Percentiles rank a stretch among this genome's conserved stretches.
These are phyloP conservation scores for Drosophila gunungcola DNA, from an alignment of 1,140 invertebrate genomes.

Conservation along the genomic window DNA sequence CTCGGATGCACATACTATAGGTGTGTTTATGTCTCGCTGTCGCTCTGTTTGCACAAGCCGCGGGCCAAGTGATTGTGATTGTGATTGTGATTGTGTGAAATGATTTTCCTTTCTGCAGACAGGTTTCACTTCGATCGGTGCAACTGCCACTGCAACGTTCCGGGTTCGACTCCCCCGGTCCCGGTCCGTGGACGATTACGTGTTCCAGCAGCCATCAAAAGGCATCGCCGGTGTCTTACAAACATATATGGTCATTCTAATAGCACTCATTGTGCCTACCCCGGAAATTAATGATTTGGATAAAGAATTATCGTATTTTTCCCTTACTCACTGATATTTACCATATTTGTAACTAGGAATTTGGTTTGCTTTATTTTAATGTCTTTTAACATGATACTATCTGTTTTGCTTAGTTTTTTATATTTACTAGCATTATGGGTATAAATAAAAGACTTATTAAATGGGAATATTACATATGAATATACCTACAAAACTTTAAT, in stretches of 20 bases:
- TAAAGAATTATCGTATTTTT: not conserved
- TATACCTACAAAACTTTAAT: too few species aligned
- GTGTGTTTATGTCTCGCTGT: constrained; percentile 58
- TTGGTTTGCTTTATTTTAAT: too few species aligned
- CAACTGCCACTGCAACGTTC: constrained; percentile 61
- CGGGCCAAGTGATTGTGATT: constrained; percentile 41
- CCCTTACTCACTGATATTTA: too few species aligned
- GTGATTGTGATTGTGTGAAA: constrained; percentile 60
- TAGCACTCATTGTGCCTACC: not conserved
- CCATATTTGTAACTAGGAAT: too few species aligned
- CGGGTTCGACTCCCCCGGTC: constrained; percentile 70
- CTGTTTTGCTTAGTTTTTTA: too few species aligned
- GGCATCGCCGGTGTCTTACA: constrained; percentile 57
- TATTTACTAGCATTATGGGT: too few species aligned
- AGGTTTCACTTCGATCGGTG: constrained; percentile 70
- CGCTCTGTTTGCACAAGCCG: constrained; percentile 73
- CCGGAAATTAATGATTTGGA: constrained; percentile 6
- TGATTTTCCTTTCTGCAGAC: constrained; percentile 79
- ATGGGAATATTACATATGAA: too few species aligned
- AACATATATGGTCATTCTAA: constrained; percentile 16
- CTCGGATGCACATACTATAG: constrained; percentile 15
- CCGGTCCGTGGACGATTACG: constrained; percentile 65
- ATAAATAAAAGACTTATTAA: too few species aligned
- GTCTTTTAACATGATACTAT: too few species aligned
- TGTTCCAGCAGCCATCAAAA: constrained; percentile 64